Conservation (phyloP, 2,797 vertebrate species). For the Dicrostonyx torquatus region DNA sequence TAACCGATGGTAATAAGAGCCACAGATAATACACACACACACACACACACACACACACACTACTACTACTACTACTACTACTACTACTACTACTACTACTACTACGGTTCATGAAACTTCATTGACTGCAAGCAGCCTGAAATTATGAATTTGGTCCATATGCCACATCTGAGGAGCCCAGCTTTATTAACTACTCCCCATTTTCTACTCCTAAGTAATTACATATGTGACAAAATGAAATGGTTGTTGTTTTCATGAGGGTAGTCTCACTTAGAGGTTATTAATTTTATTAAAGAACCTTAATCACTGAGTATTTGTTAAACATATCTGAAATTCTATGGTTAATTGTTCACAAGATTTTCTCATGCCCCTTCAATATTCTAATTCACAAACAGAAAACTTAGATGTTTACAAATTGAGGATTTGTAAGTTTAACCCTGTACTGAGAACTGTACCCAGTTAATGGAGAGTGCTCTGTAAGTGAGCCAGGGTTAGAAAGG, state of each 20-base stretch:
- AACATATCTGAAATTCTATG: neutral
- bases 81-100: too few relatives aligned
- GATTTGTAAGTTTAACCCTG: neutral
- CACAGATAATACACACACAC: neutral
- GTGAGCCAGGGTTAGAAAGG: neutral
- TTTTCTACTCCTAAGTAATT: neutral
- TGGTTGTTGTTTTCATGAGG: neutral
- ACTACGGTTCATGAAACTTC: neutral
- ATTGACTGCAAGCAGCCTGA: neutral
- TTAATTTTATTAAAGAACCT: neutral
- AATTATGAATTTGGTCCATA: neutral
- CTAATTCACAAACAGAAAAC: neutral
- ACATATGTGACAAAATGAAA: neutral
- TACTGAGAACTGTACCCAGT: neutral
- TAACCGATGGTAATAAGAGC: neutral
- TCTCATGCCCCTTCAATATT: neutral
- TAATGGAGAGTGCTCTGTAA: slow-evolving; percentile 44
- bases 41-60: neutral
- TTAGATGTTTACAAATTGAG: slow-evolving; percentile 8
- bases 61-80: too few relatives aligned
- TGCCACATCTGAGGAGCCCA: neutral
- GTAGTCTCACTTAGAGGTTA: neutral
- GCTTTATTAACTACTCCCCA: neutral
- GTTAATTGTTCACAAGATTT: neutral
- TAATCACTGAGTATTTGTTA: neutral